phyloP scores from a whole-genome alignment of 1,140 invertebrate species.

The Cherax destructor region DNA sequence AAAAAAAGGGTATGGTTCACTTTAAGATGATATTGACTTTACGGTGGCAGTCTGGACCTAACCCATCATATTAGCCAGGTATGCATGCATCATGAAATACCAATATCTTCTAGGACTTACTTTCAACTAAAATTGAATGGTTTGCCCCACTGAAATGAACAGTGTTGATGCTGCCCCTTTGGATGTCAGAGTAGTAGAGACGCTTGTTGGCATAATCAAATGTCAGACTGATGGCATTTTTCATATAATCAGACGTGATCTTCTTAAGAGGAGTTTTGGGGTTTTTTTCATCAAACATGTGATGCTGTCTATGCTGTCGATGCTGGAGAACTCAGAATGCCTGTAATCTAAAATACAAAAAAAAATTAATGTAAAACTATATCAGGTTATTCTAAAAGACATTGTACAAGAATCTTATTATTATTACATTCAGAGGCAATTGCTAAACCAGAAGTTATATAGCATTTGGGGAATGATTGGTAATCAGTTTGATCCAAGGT shows the following conservation, averaged over 20 bases:
- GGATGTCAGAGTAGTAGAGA: constrained; percentile 92
- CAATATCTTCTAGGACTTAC: constrained; percentile 76
- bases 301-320: constrained; percentile 86
- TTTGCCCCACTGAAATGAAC: constrained; percentile 89
- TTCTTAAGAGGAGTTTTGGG: constrained; percentile 85
- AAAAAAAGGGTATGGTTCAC: no score
- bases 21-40: no score
- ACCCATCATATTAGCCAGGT: no score
- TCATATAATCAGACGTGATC: constrained; percentile 85
- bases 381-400: background rate
- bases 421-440: no score
- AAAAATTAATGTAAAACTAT: background rate
- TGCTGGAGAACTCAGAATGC: constrained; percentile 86
- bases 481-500: no score
- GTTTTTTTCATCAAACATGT: constrained; percentile 82
- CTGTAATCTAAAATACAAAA: constrained; percentile 78
- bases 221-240: constrained; percentile 89
- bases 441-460: no score
- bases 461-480: no score
- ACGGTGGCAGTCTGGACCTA: no score
- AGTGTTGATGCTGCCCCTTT: constrained; percentile 86
- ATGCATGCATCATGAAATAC: no score
- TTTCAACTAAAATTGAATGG: constrained; percentile 82
- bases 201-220: constrained; percentile 84
- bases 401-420: background rate